These are phyloP conservation scores for Apteryx mantelli DNA, from an alignment of 2,113 vertebrate genomes.

Conservation along the genomic window DNA sequence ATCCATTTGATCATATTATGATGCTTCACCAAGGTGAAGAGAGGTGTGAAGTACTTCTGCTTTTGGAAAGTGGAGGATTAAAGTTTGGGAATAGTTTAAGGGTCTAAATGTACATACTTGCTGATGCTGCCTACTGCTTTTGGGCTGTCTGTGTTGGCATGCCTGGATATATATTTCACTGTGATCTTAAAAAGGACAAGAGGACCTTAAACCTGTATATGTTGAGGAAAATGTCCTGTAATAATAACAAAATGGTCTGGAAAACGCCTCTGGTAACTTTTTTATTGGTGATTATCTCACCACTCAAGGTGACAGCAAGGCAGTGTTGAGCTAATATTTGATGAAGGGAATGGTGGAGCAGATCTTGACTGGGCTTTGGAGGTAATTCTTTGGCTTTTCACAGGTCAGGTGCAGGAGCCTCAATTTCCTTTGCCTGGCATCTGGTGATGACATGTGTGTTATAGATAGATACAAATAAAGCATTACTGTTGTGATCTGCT, in stretches of 20 bases:
- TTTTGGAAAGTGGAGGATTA: background rate
- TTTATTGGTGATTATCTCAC: background rate
- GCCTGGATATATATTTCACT: background rate
- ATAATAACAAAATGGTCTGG: background rate
- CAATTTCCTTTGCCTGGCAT: background rate
- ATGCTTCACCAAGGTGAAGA: background rate
- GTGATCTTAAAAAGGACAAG: background rate
- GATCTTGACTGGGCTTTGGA: background rate
- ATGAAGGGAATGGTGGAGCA: background rate
- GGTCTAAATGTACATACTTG: background rate
- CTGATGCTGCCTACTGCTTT: background rate
- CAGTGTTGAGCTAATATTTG: background rate
- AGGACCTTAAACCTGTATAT: background rate
- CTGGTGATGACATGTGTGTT: background rate
- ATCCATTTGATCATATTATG: background rate
- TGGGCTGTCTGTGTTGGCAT: background rate
- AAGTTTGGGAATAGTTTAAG: background rate
- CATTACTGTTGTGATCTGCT: background rate
- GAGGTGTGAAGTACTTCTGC: background rate
- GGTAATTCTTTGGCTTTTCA: background rate
- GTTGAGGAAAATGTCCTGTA: background rate
- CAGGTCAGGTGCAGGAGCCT: background rate
- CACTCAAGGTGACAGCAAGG: background rate
- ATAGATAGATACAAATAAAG: background rate
- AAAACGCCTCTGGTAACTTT: background rate